A percentile compares a stretch with the other conserved stretches of the same genome.
These are phyloP conservation scores for Pogonophryne albipinna DNA, from an alignment of 2,797 vertebrate genomes.

Conservation along the genomic window DNA sequence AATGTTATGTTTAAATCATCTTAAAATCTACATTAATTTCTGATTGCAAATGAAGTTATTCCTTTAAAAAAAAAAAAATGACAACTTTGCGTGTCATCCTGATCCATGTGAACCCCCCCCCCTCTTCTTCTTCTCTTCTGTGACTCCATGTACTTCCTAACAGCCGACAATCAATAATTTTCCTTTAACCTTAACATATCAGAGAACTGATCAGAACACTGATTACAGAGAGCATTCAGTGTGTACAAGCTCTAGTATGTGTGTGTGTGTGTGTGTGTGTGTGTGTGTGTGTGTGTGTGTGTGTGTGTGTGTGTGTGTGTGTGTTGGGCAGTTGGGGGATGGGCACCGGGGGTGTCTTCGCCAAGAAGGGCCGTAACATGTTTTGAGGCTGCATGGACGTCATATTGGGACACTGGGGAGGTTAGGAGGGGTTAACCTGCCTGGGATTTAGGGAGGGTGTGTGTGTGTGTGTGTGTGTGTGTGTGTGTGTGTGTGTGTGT, in stretches of 20 bases:
- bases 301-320: conserved; percentile 60
- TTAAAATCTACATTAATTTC: too few species aligned
- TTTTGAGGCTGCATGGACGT: conserved; percentile 61
- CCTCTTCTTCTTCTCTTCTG: background rate
- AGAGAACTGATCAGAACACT: background rate
- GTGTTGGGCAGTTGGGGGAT: conserved; percentile 71
- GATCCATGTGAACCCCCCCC: background rate
- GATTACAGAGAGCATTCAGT: background rate
- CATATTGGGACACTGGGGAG: conserved; percentile 44
- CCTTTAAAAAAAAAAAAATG: too few species aligned
- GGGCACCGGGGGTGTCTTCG: conserved; percentile 67
- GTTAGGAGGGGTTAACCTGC: conserved; percentile 35
- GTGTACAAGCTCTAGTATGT: background rate
- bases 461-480: background rate
- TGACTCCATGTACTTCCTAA: background rate
- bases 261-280: background rate
- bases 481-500: background rate
- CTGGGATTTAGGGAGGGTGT: conserved; percentile 18
- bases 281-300: conserved; percentile 50
- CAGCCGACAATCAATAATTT: background rate
- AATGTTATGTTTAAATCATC: too few species aligned
- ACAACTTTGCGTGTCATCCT: background rate
- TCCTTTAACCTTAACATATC: background rate
- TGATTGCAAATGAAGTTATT: too few species aligned
- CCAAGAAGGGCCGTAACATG: conserved; percentile 73